Base-by-base conservation (phyloP, 2,888 invertebrate genomes). In the Phoronis australis region DNA sequence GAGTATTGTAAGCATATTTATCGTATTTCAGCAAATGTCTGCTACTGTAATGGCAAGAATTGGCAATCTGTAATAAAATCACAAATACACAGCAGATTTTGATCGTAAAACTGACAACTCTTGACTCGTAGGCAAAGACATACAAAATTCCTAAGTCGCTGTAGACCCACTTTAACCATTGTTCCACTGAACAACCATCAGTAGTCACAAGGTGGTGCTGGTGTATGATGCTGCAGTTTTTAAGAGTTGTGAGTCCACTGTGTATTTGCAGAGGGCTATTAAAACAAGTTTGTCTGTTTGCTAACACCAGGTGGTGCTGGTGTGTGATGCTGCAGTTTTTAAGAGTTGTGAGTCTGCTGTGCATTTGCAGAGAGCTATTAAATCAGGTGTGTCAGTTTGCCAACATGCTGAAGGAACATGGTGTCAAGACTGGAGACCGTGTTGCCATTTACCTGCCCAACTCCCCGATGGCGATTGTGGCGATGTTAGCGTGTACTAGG, bases 401-500 rank as follows among this genome's bases (percentile, higher is more conserved):
- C 12, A 79, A 79, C 52, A 59, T 73, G 23, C 62, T 80, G 40
- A 65, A 57, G 50, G 57, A 56, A 21, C 63, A 70, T 58, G 75
- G 75, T 9, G 77, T 80, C 3, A 63, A 66, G 47, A 70, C 72
- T 52, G 80, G 80, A 12, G 80, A 80, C 59, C 60, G 78, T 23
- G 79, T 81, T 24, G 76, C 75, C 26, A 69, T 81, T 41, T 81
- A 81, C 62, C 61, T 81, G 55, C 79, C 80, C 1, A 70, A 69
- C 46, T 71, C 73, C 22, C 79, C 80, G 1, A 60, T 73, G 3
- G 78, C 79, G 1, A 75, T 79, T 15, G 79, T 77, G 1, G 66
- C 77, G 55, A 79, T 80, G 76, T 62, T 81, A 49, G 81, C 80
- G 3, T 80, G 80, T 64, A 71, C 80, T 6, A 65, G 80, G 27